A percentile compares a stretch with the other conserved stretches of the same genome.
Evolutionary conservation across 2,797 vertebrate genomes (phyloP).

Genomic region (Enteromius thamalakanensis): DNA sequence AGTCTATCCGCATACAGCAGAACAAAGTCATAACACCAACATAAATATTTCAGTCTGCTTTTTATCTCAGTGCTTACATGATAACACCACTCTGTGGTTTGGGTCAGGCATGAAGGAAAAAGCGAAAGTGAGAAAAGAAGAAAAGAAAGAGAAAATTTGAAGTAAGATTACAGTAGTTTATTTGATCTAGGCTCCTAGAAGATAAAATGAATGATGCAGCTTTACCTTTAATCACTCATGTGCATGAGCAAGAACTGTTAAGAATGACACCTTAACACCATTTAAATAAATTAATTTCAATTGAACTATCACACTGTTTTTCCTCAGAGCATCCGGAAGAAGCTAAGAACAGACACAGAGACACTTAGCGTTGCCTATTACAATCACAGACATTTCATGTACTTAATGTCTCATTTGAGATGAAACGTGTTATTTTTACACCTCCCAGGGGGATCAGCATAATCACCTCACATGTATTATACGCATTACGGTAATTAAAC

Average conservation of each 20-base stretch:
- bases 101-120: slow-evolving; percentile 66
- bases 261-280: slow-evolving; percentile 60
- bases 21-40: slow-evolving; percentile 87
- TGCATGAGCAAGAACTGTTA: slow-evolving; percentile 36
- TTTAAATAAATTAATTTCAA: slow-evolving; percentile 67
- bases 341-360: slow-evolving; percentile 67
- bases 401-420: slow-evolving; percentile 75
- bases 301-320: slow-evolving; percentile 73
- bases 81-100: slow-evolving; percentile 48
- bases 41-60: slow-evolving; percentile 96
- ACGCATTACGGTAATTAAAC: slow-evolving; percentile 83
- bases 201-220: slow-evolving; percentile 18
- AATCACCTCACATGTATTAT: slow-evolving; percentile 76
- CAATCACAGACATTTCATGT: slow-evolving; percentile 69
- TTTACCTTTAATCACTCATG: slow-evolving; percentile 11
- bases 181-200: slow-evolving; percentile 12
- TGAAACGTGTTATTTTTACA: slow-evolving; percentile 74
- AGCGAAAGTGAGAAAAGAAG: slow-evolving; percentile 62
- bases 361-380: slow-evolving; percentile 75
- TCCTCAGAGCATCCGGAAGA: slow-evolving; percentile 59
- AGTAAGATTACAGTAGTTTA: slow-evolving; percentile 25
- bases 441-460: slow-evolving; percentile 63
- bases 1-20: slow-evolving; percentile 81
- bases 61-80: slow-evolving; percentile 59
- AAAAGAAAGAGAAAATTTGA: slow-evolving; percentile 53